Evolutionary conservation across 2,888 invertebrate species (phyloP), one percentile per base, ranked within the genome.

Genomic region (Pseudolycoriella hygida): DNA sequence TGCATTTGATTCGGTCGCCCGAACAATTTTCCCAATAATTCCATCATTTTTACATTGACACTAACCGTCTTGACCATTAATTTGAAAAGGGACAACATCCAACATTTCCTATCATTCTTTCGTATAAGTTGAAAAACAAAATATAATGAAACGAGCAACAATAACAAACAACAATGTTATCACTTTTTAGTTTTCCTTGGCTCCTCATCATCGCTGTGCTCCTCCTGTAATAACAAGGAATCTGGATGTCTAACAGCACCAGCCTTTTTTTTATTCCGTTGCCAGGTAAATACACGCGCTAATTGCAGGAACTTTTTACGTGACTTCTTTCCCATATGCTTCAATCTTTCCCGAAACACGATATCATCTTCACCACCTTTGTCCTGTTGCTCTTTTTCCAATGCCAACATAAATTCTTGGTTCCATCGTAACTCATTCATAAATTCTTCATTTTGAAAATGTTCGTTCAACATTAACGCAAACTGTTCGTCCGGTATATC

Each of bases 381-480:
- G 40, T 67, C 65, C 3, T 69, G 69, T 54, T 72, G 73, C 69
- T 86, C 87, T 58, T 76, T 80, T 56, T 87, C 83, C 42, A 89
- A 66, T 1, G 86, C 81, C 18, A 77, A 78, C 71, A 90, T 78
- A 57, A 90, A 90, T 56, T 88, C 87, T 58, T 84, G 79, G 61
- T 90, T 86, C 74, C 81, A 80, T 47, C 85, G 70, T 31, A 90
- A 66, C 57, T 89, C 86, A 40, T 81, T 76, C 75, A 90, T 79
- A 55, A 90, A 90, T 62, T 92, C 90, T 58, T 87, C 85, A 57
- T 90, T 90, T 61, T 90, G 90, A 8, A 25, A n/a, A n/a, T n/a
- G n/a, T n/a, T n/a, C n/a, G n/a, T n/a, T n/a, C 46, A 90, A 68
- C 62, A 87, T 79, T 50, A 88, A 72, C 1, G 89, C 89, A 50